A percentile compares a stretch with the other conserved stretches of the same genome.
Evolutionary conservation across 2,888 invertebrate genomes (phyloP).

Genomic region (Tetranychus truncatus): DNA sequence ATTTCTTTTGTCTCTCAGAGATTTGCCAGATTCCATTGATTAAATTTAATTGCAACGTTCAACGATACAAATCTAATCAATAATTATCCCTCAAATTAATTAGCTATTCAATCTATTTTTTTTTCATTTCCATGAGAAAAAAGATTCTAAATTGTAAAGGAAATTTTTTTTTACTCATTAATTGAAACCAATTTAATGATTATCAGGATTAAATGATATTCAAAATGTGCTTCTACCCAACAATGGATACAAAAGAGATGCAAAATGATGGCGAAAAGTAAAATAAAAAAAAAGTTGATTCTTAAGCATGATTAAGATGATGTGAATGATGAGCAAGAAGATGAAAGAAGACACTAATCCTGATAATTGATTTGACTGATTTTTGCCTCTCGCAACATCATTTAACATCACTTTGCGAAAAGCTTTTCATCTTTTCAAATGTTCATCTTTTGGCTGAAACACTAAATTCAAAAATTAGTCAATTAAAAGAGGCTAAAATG

Average conservation of each 20-base stretch:
- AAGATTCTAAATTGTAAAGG: not conserved
- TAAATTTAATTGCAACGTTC: too few species aligned
- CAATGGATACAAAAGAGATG: too few species aligned
- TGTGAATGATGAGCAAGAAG: not conserved
- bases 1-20: too few species aligned
- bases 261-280: too few species aligned
- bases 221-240: too few species aligned
- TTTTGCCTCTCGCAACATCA: not conserved
- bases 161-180: not conserved
- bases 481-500: not conserved
- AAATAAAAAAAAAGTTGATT: not conserved
- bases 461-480: not conserved
- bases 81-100: too few species aligned
- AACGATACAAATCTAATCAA: too few species aligned
- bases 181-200: not conserved
- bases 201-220: not conserved
- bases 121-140: too few species aligned
- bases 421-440: not conserved
- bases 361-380: not conserved
- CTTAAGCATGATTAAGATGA: not conserved
- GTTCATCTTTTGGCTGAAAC: not conserved
- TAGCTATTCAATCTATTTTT: too few species aligned
- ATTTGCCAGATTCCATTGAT: too few species aligned
- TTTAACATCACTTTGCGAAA: not conserved
- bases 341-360: conserved; percentile 1